Evolutionary conservation across 1,140 invertebrate genomes (phyloP), one percentile per base, ranked within the genome.

Genomic region (Drosophila rhopaloa): DNA sequence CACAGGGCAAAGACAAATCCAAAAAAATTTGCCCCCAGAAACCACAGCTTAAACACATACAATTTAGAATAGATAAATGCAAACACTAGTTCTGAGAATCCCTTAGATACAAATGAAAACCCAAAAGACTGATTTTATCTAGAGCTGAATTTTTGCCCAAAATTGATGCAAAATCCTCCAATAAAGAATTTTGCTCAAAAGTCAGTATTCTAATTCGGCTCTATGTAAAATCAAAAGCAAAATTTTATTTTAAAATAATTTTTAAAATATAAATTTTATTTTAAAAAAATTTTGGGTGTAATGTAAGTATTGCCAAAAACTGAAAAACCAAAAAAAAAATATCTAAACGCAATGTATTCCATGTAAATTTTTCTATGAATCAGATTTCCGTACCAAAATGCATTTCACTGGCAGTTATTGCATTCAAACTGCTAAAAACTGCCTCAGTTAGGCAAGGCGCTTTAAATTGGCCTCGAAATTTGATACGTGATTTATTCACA

Each of bases 231-330:
- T 91, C 90, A 81, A 61, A 85, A 91, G 90, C 78, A 89, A 91
- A 91, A 91, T 91, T 91, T 92, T 92, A 90, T 91, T 91, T 91
- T 92, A 91, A 92, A 91, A 91, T 91, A 92, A 91, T 89, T 91
- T 83, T 89, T 91, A 91, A 91, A 91, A 92, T 92, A 91, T 84
- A 85, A 92, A 91, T 92, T 91, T 92, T 92, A 92, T 92, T 92
- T 92, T 92, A 91, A 92, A 91, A 91, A 85, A 91, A 91, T 91
- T 91, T 91, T 91, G 90, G 90, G 90, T 91, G 90, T 90, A 80
- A 91, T 91, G 90, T 91, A 91, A 91, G 90, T 91, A 91, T 91
- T 86, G 76, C 76, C 84, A 89, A 76, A 63, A 50, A 50, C 60
- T 29, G 13, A 44, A 83, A 79, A 66, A 56, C n/a, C 2, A 58